A percentile compares a stretch with the other conserved stretches of the same genome.
These are phyloP conservation scores for Brachionus paranguensis DNA, from an alignment of 1,140 invertebrate species.

Conservation along the genomic window DNA sequence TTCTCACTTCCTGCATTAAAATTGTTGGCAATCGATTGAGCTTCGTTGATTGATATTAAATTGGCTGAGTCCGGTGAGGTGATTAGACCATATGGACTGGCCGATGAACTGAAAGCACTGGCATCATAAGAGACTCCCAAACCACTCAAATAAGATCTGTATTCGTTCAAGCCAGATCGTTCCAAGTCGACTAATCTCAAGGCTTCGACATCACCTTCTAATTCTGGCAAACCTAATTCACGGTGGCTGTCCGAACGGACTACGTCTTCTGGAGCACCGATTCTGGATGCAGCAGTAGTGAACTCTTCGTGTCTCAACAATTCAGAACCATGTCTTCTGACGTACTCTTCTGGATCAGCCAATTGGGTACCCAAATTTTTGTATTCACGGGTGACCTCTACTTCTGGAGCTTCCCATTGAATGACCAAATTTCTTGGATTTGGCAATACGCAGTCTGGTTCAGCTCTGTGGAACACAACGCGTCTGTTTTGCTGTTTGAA, in stretches of 20 bases:
- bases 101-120: conserved; percentile 1
- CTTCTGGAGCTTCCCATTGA: conserved; percentile 39
- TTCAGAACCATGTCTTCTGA: conserved; percentile 12
- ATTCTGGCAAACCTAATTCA: conserved; percentile 2
- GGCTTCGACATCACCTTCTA: conserved; percentile 33
- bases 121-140: conserved; percentile 5
- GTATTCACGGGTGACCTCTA: not conserved
- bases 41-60: not conserved
- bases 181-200: conserved; percentile 31
- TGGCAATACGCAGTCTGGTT: not conserved
- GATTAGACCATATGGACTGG: not conserved
- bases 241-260: not conserved
- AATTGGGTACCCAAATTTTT: conserved; percentile 25
- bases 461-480: conserved; percentile 16
- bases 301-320: conserved; percentile 28
- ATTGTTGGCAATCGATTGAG: conserved; percentile 29
- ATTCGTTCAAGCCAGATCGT: conserved; percentile 7
- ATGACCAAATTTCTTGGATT: conserved; percentile 35
- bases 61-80: conserved; percentile 4
- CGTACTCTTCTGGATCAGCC: conserved; percentile 34
- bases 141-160: conserved; percentile 11
- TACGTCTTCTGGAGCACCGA: conserved; percentile 20
- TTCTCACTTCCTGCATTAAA: not conserved
- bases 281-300: not conserved
- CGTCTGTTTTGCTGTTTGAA: conserved; percentile 32